Evolutionary conservation across 2,797 vertebrate species (phyloP), one percentile per base, ranked within the genome.

Genomic region (Pipistrellus nathusii): DNA sequence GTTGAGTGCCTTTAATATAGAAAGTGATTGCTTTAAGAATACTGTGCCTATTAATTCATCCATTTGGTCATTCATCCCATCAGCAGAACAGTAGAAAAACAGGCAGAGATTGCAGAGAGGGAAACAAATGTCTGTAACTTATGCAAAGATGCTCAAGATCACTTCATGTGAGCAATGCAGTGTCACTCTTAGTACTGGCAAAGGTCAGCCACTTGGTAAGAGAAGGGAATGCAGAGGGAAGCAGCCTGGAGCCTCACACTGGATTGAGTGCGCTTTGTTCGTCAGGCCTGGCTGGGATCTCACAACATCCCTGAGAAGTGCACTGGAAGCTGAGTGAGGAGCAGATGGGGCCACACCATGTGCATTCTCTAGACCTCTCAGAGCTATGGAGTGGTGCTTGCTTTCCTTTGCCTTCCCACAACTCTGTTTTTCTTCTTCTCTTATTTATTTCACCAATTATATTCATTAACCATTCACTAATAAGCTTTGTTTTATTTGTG

Each of bases 351-450:
- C 35, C 1, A 55, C 14, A 11, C 20, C 66, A 32, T 13, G 2
- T 8, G 0, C 5, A 0, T 18, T 17, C 44, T 17, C 7, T 20
- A 25, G 27, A 2, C 32, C 25, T 30, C 10, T 7, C 32, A 1
- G 1, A 3, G 21, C 38, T 20, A 21, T 1, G 35, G 41, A 66
- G 18, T 0, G 1, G 5, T 0, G 0, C 23, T 46, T 2, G 6
- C 57, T 25, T 20, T 20, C 0, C 32, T 55, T 14, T 2, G 25
- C 71, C 71, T 91, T 44, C 35, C 48, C 17, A 1, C 35, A 55
- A 14, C 62, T 48, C 5, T 23, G 8, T 41, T 85, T 82, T n/a
- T 57, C 23, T 51, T 81, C 51, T 75, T 75, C 30, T 46, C 35
- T 85, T 46, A 46, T 59, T 64, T 41, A 20, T 38, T 20, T 48